A percentile compares a stretch with the other conserved stretches of the same genome.
These are phyloP conservation scores for Leucozona laternaria DNA, from an alignment of 2,888 invertebrate species.

Conservation along the genomic window DNA sequence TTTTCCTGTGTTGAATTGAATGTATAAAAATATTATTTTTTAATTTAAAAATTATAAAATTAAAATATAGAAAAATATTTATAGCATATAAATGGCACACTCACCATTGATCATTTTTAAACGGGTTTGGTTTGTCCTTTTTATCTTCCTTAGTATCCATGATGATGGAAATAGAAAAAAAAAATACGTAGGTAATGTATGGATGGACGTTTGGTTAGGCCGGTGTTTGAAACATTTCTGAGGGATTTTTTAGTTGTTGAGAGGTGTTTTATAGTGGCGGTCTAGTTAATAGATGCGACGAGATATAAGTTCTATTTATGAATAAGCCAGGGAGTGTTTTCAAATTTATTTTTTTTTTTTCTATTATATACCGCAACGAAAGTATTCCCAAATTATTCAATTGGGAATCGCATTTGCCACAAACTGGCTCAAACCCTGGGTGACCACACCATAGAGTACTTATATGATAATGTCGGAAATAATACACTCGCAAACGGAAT, in stretches of 20 bases:
- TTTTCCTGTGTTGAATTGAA: conserved; percentile 79
- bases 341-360: conserved; percentile 25
- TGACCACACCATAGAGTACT: conserved; percentile 10
- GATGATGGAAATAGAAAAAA: neutral
- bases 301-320: conserved; percentile 15
- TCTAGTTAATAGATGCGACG: neutral
- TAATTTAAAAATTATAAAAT: neutral
- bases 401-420: conserved; percentile 60
- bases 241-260: conserved; percentile 32
- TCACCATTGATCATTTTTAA: conserved; percentile 63
- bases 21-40: neutral
- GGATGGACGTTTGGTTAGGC: conserved; percentile 44
- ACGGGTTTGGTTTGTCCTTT: conserved; percentile 49
- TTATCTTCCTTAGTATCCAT: conserved; percentile 48
- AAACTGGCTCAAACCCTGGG: conserved; percentile 39
- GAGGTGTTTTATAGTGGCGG: conserved; percentile 66
- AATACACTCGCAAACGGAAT: neutral
- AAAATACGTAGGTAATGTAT: neutral
- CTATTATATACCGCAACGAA: neutral
- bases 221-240: conserved; percentile 60
- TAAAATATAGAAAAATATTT: neutral
- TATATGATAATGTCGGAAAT: neutral
- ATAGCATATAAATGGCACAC: neutral
- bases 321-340: conserved; percentile 58
- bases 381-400: conserved; percentile 73